Evolutionary conservation across 2,888 invertebrate species (phyloP), one percentile per base, ranked within the genome.

Genomic region (Zele albiditarsus): DNA sequence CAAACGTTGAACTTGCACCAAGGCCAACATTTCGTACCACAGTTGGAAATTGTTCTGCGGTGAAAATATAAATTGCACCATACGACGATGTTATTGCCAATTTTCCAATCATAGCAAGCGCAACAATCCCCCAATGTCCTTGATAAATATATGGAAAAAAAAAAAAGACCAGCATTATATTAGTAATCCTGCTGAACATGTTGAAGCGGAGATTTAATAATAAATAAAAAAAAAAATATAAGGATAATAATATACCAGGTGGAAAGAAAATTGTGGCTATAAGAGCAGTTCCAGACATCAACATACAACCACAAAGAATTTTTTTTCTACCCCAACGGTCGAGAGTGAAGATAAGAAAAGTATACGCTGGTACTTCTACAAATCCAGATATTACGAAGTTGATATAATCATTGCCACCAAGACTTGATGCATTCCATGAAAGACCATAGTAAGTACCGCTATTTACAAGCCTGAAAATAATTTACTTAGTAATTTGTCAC

Each of bases 401-500:
- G n/a, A 94, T 82, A 81, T 93, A 93, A 73, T 92, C 92, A 86
- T 94, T 94, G 33, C 93, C 94, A 8, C 93, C 94, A 70, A 95
- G 91, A 84, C 92, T 93, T 67, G 92, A 93, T 3, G 94, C 93
- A 84, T 93, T 94, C 93, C 95, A 94, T 0, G 95, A 94, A 8
- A 95, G 89, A 0, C 95, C 95, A 83, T 95, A 95, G 88, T 95
- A 95, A 10, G 94, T 93, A 75, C 94, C 93, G 82, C 94, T 94
- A 84, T 94, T 94, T 23, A 94, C 94, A 86, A 95, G 93, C 92
- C 92, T 92, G 82, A 70, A 67, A 65, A 46, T 67, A 58, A 66
- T 58, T 70, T 69, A 65, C 60, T 70, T 12, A 38, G 70, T 76
- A 71, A 65, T 62, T 58, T 71, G 58, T 66, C 31, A 33, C 46